Evolutionary conservation across 2,888 invertebrate genomes (phyloP), one percentile per base, ranked within the genome.

Genomic region (Lasius fuliginosus): DNA sequence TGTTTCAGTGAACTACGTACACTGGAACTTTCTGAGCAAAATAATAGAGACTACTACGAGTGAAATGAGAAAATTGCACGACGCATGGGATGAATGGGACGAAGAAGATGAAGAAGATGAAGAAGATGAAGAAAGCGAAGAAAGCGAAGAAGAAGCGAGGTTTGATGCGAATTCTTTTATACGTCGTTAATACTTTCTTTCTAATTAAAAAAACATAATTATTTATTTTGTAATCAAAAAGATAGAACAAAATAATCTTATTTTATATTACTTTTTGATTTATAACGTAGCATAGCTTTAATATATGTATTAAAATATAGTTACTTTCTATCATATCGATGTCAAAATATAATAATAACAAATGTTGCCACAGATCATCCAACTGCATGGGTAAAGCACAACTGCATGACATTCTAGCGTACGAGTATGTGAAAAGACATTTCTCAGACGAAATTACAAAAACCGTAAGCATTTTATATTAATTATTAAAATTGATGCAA

Each of bases 1-100:
- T 33, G 18, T 79, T 71, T 79, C 18, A 89, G 89, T 89, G 27
- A 89, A 89, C 62, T 89, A 89, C 30, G 49, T 89, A 58, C 89
- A 89, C 23, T 89, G 89, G 89, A 83, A 83, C 6, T 85, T 89
- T 15, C 9, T 89, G 2, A 81, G 65, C n/a, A 64, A 9, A 12
- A 9, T 49, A 1, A 18, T 75, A 42, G 0, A 3, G 5, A 12
- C 60, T 33, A 60, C 74, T 1, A 85, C 87, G 0, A 1, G 9
- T 1, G 71, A 83, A n/a, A 46, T 89, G 67, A 30, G 18, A 56
- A 3, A 86, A 4, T 33, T 89, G 9, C 83, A 1, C 2, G 0
- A 18, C 15, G 0, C 1, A 18, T 12, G 86, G 86, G 83, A 67
- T 12, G 15, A 9, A 18, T 3, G 36, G 0, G 0, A 8, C 0